Evolutionary conservation across 2,888 invertebrate genomes (phyloP).

Genomic region (Cosmia trapezina): DNA sequence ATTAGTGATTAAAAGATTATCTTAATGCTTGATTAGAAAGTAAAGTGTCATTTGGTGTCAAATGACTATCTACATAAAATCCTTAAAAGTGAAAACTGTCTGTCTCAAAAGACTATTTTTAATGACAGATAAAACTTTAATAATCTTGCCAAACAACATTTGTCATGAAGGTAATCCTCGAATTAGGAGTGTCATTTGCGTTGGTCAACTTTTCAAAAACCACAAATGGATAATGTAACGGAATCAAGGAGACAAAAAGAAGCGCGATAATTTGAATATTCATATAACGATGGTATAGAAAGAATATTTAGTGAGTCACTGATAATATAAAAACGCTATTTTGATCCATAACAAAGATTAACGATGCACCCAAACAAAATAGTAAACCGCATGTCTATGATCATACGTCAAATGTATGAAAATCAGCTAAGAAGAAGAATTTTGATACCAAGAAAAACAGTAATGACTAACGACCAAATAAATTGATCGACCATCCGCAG

Average conservation of each 20-base stretch:
- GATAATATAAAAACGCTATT: constrained; percentile 7
- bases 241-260: background rate
- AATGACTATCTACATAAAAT: background rate
- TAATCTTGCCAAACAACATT: constrained; percentile 19
- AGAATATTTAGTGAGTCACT: constrained; percentile 2
- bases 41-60: constrained; percentile 26
- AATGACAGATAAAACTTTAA: constrained; percentile 12
- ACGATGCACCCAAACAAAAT: constrained; percentile 35
- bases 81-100: constrained; percentile 33
- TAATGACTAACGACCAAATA: constrained; percentile 79
- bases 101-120: background rate
- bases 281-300: constrained; percentile 2
- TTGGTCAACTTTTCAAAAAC: background rate
- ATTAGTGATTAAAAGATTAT: constrained; percentile 32
- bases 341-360: constrained; percentile 22
- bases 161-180: constrained; percentile 33
- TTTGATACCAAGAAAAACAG: constrained; percentile 70
- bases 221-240: constrained; percentile 3
- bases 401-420: constrained; percentile 38
- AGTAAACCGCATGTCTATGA: constrained; percentile 34
- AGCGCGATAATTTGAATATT: background rate
- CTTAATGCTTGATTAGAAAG: constrained; percentile 41
- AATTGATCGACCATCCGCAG: constrained; percentile 77
- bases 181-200: constrained; percentile 16
- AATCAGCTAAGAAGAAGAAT: constrained; percentile 58